Evolutionary conservation across 2,888 invertebrate species (phyloP), one percentile per base, ranked within the genome.

Genomic region (Epinotia bilunana): DNA sequence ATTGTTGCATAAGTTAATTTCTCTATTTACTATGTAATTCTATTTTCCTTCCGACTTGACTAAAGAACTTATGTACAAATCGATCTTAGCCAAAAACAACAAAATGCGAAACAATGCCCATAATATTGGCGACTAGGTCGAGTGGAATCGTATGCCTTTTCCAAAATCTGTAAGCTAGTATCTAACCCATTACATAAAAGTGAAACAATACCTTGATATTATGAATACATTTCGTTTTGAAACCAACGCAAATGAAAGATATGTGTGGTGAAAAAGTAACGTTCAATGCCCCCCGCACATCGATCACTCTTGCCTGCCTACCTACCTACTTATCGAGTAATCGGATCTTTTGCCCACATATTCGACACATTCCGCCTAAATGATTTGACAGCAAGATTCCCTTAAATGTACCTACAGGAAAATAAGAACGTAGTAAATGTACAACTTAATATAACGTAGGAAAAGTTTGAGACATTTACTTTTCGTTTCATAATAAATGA

Each of bases 281-380:
- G 28, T 33, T n/a, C 60, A 60, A 46, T 60, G 33, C 33, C 20
- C 20, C 11, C 11, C 61, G 64, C 43, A 76, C 78, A 83, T 84
- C 83, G 79, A 85, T 85, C 84, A 83, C 78, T 72, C 77, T 79
- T 20, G 57, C 57, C 39, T 53, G 7, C 53, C 5, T 61, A 53
- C n/a, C n/a, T 83, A 18, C 61, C 39, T 43, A 58, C 64, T 64
- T 65, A 85, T 85, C 84, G 73, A 63, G 78, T 82, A 75, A 83
- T 83, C 82, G 85, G 83, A 85, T 84, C 84, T 83, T 79, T 79
- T 78, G 74, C 82, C 83, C 83, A 80, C 82, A 82, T 83, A 80
- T 80, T 72, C 78, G 77, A 83, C 80, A 80, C 80, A 82, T 83
- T 79, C 78, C 69, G 68, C 75, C 76, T 78, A 81, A 82, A 79